phyloP scores from a whole-genome alignment of 2,888 invertebrate genomes.

The Standfussiana lucernea region DNA sequence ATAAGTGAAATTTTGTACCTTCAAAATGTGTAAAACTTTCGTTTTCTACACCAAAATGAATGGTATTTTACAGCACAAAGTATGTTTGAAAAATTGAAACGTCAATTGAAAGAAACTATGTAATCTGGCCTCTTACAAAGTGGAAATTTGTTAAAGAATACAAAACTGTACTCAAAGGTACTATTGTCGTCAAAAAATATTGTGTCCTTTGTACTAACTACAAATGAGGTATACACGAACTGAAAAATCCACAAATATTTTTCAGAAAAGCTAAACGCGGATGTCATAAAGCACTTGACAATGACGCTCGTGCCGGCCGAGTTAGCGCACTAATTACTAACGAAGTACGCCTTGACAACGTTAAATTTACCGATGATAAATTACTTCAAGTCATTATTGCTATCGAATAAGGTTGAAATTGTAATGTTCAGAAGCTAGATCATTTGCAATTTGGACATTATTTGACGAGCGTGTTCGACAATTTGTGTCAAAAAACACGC shows the following conservation, averaged over 20 bases:
- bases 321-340: conserved; percentile 82
- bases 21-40: conserved; percentile 43
- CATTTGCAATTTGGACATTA: conserved; percentile 61
- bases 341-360: conserved; percentile 72
- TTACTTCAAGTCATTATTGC: conserved; percentile 56
- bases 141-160: conserved; percentile 64
- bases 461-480: conserved; percentile 69
- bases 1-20: conserved; percentile 10
- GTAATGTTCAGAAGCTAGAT: conserved; percentile 12
- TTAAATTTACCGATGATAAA: conserved; percentile 59
- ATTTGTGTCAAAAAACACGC: conserved; percentile 74
- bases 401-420: conserved; percentile 67
- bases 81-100: conserved; percentile 54
- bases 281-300: conserved; percentile 77
- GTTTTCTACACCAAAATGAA: conserved; percentile 34
- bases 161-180: conserved; percentile 67
- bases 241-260: conserved; percentile 79
- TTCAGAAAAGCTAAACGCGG: conserved; percentile 74
- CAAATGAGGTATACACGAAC: conserved; percentile 77
- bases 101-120: conserved; percentile 56
- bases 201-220: conserved; percentile 72
- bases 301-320: conserved; percentile 77
- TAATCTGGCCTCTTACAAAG: conserved; percentile 54
- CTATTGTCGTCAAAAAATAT: conserved; percentile 72
- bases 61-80: conserved; percentile 38